phyloP scores from a whole-genome alignment of 2,888 invertebrate genomes.

The Patella ulyssiponensis region DNA sequence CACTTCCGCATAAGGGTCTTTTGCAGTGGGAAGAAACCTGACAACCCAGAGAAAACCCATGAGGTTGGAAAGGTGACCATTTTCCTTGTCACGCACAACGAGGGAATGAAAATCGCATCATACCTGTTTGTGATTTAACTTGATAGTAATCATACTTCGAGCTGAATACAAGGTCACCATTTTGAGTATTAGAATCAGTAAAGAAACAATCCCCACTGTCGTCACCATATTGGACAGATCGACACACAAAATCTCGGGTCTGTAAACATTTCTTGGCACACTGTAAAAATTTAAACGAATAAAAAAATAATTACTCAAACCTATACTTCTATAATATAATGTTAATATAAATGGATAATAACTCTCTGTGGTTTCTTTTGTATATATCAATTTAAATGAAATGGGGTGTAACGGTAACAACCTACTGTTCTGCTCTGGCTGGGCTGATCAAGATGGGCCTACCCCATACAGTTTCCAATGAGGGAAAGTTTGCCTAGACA shows the following conservation, averaged over 20 bases:
- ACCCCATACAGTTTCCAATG: too few relatives aligned
- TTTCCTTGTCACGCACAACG: too few relatives aligned
- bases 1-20: too few relatives aligned
- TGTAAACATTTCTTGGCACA: constrained; percentile 77
- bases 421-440: too few relatives aligned
- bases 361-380: background rate
- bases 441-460: too few relatives aligned
- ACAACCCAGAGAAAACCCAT: too few relatives aligned
- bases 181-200: constrained; percentile 76
- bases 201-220: constrained; percentile 76
- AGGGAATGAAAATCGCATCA: too few relatives aligned
- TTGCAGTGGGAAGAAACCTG: too few relatives aligned
- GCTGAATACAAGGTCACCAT: constrained; percentile 67
- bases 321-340: background rate
- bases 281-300: constrained; percentile 46
- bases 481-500: too few relatives aligned
- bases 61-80: too few relatives aligned
- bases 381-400: background rate
- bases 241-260: constrained; percentile 76
- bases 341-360: background rate
- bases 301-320: constrained; percentile 11
- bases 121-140: constrained; percentile 73
- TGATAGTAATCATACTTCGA: constrained; percentile 71
- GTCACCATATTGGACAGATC: constrained; percentile 77
- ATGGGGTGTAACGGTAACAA: background rate